A percentile compares a stretch with the other conserved stretches of the same genome.
Conservation (phyloP, 2,113 vertebrate species). For the Suricata suricatta region DNA sequence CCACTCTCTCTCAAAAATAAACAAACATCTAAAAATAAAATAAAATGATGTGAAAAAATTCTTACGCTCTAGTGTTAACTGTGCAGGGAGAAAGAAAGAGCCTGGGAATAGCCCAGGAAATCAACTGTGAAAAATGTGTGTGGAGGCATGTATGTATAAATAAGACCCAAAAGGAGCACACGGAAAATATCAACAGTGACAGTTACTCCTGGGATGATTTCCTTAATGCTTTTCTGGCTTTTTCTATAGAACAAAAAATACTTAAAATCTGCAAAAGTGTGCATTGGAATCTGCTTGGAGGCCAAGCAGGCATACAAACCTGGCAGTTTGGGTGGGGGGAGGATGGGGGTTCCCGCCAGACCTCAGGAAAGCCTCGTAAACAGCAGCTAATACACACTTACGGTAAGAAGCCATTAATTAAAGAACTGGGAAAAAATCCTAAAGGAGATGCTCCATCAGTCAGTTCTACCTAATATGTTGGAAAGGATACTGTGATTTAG, state of each 20-base stretch:
- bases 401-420: slow-evolving; percentile 30
- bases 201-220: not conserved
- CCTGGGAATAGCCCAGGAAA: not conserved
- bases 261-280: not conserved
- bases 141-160: not conserved
- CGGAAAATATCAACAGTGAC: not conserved
- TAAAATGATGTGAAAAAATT: not conserved
- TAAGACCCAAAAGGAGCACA: not conserved
- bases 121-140: not conserved
- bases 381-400: not conserved
- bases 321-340: not conserved
- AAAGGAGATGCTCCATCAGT: not conserved
- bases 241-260: not conserved
- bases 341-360: not conserved
- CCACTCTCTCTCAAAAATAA: too few relatives aligned
- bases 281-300: not conserved
- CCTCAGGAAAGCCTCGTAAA: not conserved
- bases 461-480: not conserved
- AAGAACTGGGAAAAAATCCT: not conserved
- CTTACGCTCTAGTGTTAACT: not conserved
- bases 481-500: not conserved
- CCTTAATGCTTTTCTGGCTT: not conserved
- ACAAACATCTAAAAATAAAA: not conserved
- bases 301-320: not conserved
- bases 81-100: not conserved